phyloP scores from a whole-genome alignment of 2,888 invertebrate species.

The Pocota personata region DNA sequence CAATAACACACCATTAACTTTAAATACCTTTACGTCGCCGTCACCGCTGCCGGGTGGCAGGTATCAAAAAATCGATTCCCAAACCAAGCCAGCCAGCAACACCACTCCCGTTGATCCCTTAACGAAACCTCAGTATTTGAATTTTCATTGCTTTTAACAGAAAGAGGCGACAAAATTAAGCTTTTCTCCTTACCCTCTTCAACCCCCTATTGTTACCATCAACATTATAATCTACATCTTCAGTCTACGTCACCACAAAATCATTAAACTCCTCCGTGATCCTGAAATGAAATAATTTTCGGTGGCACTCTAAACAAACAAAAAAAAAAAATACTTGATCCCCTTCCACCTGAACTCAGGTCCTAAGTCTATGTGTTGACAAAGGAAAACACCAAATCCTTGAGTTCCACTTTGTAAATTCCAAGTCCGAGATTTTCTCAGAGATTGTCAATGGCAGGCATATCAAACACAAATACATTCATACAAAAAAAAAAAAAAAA shows the following conservation, averaged over 20 bases:
- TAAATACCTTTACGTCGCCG: constrained; percentile 26
- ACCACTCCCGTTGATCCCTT: not conserved
- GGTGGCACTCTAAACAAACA: constrained; percentile 14
- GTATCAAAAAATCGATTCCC: constrained; percentile 22
- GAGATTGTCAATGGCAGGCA: constrained; percentile 48
- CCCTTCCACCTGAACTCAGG: not conserved
- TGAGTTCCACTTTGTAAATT: constrained; percentile 42
- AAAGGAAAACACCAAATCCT: constrained; percentile 38
- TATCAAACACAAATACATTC: constrained; percentile 19
- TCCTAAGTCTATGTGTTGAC: constrained; percentile 7
- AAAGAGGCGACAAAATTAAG: constrained; percentile 37
- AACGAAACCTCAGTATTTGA: constrained; percentile 40
- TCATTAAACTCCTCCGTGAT: constrained; percentile 56
- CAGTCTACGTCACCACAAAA: constrained; percentile 31
- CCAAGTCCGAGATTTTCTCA: constrained; percentile 41
- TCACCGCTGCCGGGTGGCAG: not conserved
- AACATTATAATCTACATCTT: constrained; percentile 21
- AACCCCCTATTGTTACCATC: not conserved
- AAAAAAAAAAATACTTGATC: not conserved
- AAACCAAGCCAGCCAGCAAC: not conserved
- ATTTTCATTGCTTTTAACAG: constrained; percentile 39
- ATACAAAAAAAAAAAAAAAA: not conserved
- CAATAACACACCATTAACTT: constrained; percentile 50
- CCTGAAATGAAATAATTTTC: constrained; percentile 36
- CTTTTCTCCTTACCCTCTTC: not conserved